Evolutionary conservation across 2,797 vertebrate genomes (phyloP).

Genomic region (Nothura maculosa): DNA sequence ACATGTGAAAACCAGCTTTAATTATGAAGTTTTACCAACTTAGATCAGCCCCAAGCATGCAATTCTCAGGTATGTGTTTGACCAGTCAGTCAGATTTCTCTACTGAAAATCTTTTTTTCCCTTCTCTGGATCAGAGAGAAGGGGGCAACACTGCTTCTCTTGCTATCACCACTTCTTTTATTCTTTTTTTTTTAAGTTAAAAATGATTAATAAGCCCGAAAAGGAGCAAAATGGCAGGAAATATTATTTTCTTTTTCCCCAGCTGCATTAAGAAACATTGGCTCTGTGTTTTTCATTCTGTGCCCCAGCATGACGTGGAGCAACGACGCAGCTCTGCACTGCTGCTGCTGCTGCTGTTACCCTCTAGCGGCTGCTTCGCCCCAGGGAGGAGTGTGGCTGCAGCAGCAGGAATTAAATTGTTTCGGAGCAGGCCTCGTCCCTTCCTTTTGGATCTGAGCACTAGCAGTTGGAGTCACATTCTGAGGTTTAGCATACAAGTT

Average conservation of each 20-base stretch:
- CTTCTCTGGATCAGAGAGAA: not conserved
- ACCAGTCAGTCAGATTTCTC: not conserved
- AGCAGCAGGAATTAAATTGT: fast-evolving
- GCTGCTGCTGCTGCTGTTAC: not conserved
- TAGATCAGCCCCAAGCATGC: not conserved
- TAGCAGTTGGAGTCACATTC: not conserved
- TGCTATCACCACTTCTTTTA: not conserved
- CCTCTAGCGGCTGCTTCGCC: not conserved
- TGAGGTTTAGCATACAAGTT: not conserved
- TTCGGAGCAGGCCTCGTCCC: not conserved
- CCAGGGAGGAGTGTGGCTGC: not conserved
- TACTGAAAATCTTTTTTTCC: not conserved
- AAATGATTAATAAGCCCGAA: not conserved
- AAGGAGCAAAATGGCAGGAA: not conserved
- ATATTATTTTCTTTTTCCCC: not conserved
- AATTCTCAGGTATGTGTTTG: not conserved
- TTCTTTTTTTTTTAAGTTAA: too few relatives aligned
- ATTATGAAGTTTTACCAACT: not conserved
- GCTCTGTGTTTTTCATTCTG: not conserved
- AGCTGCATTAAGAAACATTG: not conserved
- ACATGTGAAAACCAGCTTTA: not conserved
- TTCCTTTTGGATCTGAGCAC: not conserved
- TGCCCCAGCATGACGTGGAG: not conserved
- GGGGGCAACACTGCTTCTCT: not conserved
- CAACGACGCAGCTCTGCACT: fast-evolving